Evolutionary conservation across 2,797 vertebrate genomes (phyloP).

Genomic region (Myotis myotis): DNA sequence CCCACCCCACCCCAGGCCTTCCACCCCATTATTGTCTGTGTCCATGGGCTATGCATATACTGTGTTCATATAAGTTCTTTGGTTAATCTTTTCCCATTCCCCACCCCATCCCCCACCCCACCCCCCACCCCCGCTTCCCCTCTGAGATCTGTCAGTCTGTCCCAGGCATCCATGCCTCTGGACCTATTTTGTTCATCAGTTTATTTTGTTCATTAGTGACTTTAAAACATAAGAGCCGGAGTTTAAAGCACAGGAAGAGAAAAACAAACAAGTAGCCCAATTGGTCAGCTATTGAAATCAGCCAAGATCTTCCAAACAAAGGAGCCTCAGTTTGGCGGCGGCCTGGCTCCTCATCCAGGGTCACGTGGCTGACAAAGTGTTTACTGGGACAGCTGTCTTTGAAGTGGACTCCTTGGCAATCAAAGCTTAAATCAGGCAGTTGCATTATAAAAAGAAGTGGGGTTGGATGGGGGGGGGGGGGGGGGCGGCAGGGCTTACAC

Average conservation of each 20-base stretch:
- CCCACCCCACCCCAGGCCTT: not conserved
- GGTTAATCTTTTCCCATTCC: not conserved
- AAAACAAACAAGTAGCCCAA: not conserved
- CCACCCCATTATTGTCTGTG: not conserved
- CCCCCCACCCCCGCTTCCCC: not conserved
- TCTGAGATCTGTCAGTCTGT: not conserved
- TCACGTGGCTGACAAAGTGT: not conserved
- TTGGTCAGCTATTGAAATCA: not conserved
- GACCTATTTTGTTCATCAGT: not conserved
- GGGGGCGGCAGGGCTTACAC: not conserved
- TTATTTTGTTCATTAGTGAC: not conserved
- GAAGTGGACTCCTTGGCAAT: not conserved
- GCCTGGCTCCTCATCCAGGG: not conserved
- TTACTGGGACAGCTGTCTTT: not conserved
- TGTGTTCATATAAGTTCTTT: not conserved
- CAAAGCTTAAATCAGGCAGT: not conserved
- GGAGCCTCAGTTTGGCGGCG: not conserved
- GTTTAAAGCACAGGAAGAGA: not conserved
- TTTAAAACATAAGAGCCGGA: not conserved
- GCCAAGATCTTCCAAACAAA: not conserved
- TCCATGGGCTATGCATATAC: not conserved
- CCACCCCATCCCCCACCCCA: too few species aligned
- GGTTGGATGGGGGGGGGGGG: too few species aligned
- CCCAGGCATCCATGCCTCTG: not conserved
- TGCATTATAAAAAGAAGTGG: not conserved